These are phyloP conservation scores for Molanna angustata DNA, from an alignment of 2,888 invertebrate genomes.

Conservation along the genomic window DNA sequence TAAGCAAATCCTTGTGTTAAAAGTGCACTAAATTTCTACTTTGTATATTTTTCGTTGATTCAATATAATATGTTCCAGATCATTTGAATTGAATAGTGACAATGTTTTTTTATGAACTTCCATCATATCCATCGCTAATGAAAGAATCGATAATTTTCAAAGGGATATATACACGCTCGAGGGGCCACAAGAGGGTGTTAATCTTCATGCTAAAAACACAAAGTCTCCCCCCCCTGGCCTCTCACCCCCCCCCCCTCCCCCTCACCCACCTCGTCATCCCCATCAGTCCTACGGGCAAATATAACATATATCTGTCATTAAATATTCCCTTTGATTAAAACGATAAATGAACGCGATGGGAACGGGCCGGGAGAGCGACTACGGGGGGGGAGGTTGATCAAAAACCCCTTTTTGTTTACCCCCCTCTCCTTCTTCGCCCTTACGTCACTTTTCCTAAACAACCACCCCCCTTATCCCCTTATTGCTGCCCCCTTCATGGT, in stretches of 20 bases:
- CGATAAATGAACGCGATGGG: slow-evolving; percentile 43
- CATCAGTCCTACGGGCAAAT: slow-evolving; percentile 7
- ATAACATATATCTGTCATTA: slow-evolving; percentile 35
- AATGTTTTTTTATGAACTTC: no score
- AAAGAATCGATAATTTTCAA: slow-evolving; percentile 29
- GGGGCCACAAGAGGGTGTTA: no score
- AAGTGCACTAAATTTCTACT: no score
- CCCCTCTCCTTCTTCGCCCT: slow-evolving; percentile 25
- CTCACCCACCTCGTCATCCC: neutral
- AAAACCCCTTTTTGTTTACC: slow-evolving; percentile 27
- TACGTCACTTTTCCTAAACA: slow-evolving; percentile 30
- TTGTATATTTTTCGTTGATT: no score
- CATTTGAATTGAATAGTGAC: no score
- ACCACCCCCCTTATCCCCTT: slow-evolving; percentile 17
- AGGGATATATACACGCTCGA: slow-evolving; percentile 18
- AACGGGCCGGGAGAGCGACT: no score
- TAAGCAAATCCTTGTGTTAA: no score
- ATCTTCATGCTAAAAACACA: slow-evolving; percentile 31
- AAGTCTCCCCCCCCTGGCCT: slow-evolving; percentile 9
- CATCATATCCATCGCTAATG: slow-evolving; percentile 18
- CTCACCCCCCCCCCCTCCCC: neutral
- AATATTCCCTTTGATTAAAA: slow-evolving; percentile 58
- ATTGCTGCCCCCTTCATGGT: slow-evolving; percentile 14
- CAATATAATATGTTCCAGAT: no score
- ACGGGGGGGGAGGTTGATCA: no score